Base-by-base conservation (phyloP, 2,113 vertebrate genomes). In the Cacatua alba region DNA sequence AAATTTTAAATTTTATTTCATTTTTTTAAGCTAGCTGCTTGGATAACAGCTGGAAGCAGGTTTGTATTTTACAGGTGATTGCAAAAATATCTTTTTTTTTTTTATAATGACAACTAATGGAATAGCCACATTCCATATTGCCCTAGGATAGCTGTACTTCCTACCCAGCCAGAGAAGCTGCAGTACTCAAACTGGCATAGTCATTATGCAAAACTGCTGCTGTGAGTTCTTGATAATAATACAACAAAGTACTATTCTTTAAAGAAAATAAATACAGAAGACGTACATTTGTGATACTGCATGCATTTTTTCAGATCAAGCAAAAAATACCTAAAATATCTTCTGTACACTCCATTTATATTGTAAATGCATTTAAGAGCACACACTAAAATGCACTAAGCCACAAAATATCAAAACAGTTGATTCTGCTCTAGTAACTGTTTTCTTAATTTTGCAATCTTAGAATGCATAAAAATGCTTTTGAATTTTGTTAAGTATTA, bases 281-380 rank as follows among this genome's bases (percentile, higher is more conserved):
- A 7, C 0, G 0, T 63, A n/a, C 7, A 2, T 49, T 71, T 92
- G 14, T 78, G 44, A 63, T 48, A 44, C 26, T 52, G 11, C 28
- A 25, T 67, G 10, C 31, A 23, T 8, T 31, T 83, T 82, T 79
- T 17, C 20, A 28, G 31, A 62, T 43, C 6, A 76, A 71, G 28
- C 6, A 33, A 88, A 82, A 87, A 70, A 63, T 23, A 51, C 14
- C 21, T 60, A 35, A 43, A 60, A 77, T 77, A 57, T 11, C 41
- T 83, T 8, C 35, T 72, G 6, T 60, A 39, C 5, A 4, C 64
- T 37, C 7, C 7, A 7, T 60, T 83, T 83, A 33, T 60, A 25
- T 55, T 71, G 8, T 64, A 69, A 88, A 69, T 0, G 5, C 52
- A 7, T 37, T 86, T 82, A 81, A 69, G 20, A 88, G 26, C 25